These are phyloP conservation scores for Callyntrura sp. DNA, from an alignment of 2,888 invertebrate genomes.

Conservation along the genomic window DNA sequence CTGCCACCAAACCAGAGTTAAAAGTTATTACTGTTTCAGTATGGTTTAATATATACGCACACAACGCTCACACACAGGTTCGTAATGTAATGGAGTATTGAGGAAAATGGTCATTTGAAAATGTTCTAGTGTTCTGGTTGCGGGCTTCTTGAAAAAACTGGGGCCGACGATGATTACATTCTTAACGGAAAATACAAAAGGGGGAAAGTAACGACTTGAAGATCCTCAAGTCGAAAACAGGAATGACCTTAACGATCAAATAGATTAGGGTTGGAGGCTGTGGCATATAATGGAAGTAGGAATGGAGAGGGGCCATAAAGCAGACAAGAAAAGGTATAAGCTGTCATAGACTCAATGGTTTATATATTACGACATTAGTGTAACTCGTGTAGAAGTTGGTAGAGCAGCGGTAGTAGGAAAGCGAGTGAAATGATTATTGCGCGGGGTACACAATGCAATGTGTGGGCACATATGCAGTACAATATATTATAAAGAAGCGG, in stretches of 20 bases:
- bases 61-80: background rate
- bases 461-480: background rate
- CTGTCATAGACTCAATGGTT: slow-evolving; percentile 53
- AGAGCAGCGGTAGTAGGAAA: background rate
- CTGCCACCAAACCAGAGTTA: background rate
- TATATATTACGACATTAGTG: slow-evolving; percentile 59
- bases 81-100: background rate
- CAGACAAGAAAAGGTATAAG: slow-evolving; percentile 31
- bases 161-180: slow-evolving; percentile 55
- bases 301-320: slow-evolving; percentile 40
- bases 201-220: slow-evolving; percentile 68
- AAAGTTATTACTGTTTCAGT: slow-evolving; percentile 61
- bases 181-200: slow-evolving; percentile 54
- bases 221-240: slow-evolving; percentile 70
- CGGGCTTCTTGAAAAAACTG: slow-evolving; percentile 23
- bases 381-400: background rate
- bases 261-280: slow-evolving; percentile 65
- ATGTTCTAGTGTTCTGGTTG: slow-evolving; percentile 12
- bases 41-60: background rate
- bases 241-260: slow-evolving; percentile 74
- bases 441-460: slow-evolving; percentile 13
- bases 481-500: background rate
- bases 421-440: slow-evolving; percentile 23
- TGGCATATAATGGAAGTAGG: background rate
- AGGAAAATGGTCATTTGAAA: slow-evolving; percentile 31